A percentile compares a stretch with the other conserved stretches of the same genome.
Evolutionary conservation across 2,113 vertebrate genomes (phyloP).

Genomic region (Eretmochelys imbricata): DNA sequence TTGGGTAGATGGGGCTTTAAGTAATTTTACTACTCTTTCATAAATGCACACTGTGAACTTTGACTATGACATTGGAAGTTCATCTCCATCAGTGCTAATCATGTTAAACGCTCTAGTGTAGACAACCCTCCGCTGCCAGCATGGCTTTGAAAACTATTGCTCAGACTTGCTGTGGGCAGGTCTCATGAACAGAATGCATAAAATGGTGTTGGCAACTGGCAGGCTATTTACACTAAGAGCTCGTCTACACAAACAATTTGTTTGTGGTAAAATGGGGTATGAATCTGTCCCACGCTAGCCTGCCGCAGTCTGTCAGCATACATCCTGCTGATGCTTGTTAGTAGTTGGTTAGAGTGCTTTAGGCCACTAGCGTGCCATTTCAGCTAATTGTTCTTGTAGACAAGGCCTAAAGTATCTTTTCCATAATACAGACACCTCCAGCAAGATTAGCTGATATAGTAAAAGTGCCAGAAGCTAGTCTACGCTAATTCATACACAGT

Average conservation of each 20-base stretch:
- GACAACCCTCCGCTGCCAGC: background rate
- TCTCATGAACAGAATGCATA: background rate
- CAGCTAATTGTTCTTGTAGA: background rate
- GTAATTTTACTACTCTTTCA: background rate
- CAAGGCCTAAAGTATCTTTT: background rate
- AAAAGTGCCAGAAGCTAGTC: background rate
- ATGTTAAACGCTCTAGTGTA: background rate
- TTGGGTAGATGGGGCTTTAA: background rate
- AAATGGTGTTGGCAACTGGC: background rate
- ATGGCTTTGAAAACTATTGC: background rate
- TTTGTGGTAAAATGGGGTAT: background rate
- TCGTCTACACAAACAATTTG: background rate
- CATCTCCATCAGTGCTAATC: background rate
- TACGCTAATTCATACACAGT: background rate
- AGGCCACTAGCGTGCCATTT: background rate
- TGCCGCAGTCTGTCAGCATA: background rate
- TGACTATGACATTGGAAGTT: background rate
- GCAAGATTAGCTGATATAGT: background rate
- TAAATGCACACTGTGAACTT: background rate
- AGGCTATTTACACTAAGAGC: background rate
- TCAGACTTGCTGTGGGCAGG: background rate
- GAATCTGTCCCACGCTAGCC: background rate
- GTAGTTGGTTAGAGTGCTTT: background rate
- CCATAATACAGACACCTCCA: background rate
- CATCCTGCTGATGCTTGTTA: background rate